A percentile compares a stretch with the other conserved stretches of the same genome.
phyloP scores from a whole-genome alignment of 92 coral and sea anemone species.

The Porites lobata region DNA sequence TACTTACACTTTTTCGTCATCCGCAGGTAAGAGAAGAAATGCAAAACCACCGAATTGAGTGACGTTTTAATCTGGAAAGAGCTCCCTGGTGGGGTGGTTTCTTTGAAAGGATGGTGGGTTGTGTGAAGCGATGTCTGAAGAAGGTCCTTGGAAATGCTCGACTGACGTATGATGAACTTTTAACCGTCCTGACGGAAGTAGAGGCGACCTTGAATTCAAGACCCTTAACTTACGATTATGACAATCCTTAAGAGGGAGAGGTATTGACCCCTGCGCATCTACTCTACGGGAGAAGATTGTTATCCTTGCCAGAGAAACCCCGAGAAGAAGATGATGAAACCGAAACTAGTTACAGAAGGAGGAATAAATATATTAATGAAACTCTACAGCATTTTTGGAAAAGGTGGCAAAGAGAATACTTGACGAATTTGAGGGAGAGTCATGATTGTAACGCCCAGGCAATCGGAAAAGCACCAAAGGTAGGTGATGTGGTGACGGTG shows the following conservation, averaged over 20 bases:
- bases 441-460: too few relatives aligned
- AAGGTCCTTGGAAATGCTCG: conserved; percentile 51
- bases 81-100: too few relatives aligned
- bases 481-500: too few relatives aligned
- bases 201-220: conserved; percentile 43
- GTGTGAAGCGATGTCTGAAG: conserved; percentile 47
- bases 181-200: conserved; percentile 31
- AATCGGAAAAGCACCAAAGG: too few relatives aligned
- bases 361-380: conserved; percentile 32
- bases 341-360: conserved; percentile 28
- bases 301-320: conserved; percentile 15
- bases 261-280: conserved; percentile 44
- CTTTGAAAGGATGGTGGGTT: conserved; percentile 25
- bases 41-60: neutral
- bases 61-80: neutral
- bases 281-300: conserved; percentile 34
- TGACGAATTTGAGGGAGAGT: too few relatives aligned
- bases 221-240: conserved; percentile 43
- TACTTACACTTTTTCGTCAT: conserved; percentile 3
- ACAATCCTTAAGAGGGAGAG: conserved; percentile 35
- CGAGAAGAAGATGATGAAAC: conserved; percentile 40
- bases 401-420: conserved; percentile 56
- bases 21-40: conserved; percentile 30
- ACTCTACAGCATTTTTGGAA: conserved; percentile 64
- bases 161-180: conserved; percentile 36